Evolutionary conservation across 2,113 vertebrate genomes (phyloP), one percentile per base, ranked within the genome.

Genomic region (Rhynchopsitta pachyrhyncha): DNA sequence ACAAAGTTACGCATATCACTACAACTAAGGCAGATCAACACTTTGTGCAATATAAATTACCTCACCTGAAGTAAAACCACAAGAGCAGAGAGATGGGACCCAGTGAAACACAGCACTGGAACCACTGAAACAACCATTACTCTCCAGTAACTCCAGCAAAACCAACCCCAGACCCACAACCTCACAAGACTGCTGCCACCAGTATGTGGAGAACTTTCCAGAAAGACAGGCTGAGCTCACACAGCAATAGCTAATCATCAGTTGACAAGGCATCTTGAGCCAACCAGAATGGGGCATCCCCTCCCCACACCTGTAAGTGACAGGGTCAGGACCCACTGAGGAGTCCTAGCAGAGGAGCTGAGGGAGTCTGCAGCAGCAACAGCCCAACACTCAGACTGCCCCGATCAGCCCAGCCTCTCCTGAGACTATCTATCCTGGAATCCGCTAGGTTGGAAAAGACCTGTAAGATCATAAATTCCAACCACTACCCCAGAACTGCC

Each of bases 71-170:
- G 28, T 17, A 35, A 82, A 50, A 29, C 10, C 52, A 16, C 9
- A 42, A 5, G 28, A 57, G 35, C 13, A 42, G 16, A 1, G 0
- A 22, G 10, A 39, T 3, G 10, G 49, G 24, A 29, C 9, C 25
- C 2, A 0, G 7, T 15, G 20, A 27, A 47, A 27, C 27, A 2
- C 1, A 4, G 17, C 9, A 5, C 57, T 27, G 31, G 11, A 27
- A 37, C 25, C 2, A 0, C 29, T 9, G 22, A 25, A 52, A 33
- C 25, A 18, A 6, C 3, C 3, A 0, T 18, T 29, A 16, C 13
- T 31, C 37, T 8, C 24, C 19, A 59, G 11, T 4, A 17, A 29
- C 2, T 42, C 7, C 28, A 7, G 5, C 2, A 1, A 6, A 2
- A 20, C 11, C 11, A 59, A 17, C 6, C 17, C 3, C 3, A 6